Evolutionary conservation across 2,797 vertebrate genomes (phyloP), one percentile per base, ranked within the genome.

Genomic region (Pogonophryne albipinna): DNA sequence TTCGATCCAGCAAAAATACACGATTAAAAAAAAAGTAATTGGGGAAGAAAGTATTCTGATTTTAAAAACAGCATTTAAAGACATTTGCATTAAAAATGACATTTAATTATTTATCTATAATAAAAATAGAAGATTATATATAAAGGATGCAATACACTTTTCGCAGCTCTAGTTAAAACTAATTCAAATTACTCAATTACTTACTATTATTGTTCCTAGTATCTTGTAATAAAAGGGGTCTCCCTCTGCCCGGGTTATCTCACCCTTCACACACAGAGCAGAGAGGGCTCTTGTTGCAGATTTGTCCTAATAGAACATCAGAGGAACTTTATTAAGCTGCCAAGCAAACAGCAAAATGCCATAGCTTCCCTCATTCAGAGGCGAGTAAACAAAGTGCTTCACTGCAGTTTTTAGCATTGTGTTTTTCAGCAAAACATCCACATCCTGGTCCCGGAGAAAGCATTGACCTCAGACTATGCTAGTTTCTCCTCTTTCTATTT

Each of bases 271-370:
- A 56, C 38, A 1, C 41, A 56, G 57, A 74, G 72, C 62, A 79
- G 78, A 83, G 12, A 66, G 2, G 3, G 11, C 76, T 81, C 52
- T 85, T 89, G 76, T 83, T 83, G 72, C 61, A 6, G 57, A 66
- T 78, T 69, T 71, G 72, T 81, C 52, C 44, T 91, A 84, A 91
- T 80, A 66, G 67, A 45, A 13, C 74, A 79, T 88, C 84, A 77
- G 80, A 83, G 76, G 78, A 86, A 79, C 74, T 74, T 78, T 42
- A 83, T 91, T 88, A 86, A 76, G 79, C 60, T 82, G 84, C 74
- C 79, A 85, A 76, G 74, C 79, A 91, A 85, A 88, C 76, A 83
- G 45, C 58, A 71, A 83, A 89, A 85, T 72, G 71, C 38, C 64
- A 67, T 62, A 14, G 62, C 78, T 47, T 82, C 72, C 69, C 78